Conservation (phyloP, 2,797 vertebrate species). For the Macropus fuliginosus region DNA sequence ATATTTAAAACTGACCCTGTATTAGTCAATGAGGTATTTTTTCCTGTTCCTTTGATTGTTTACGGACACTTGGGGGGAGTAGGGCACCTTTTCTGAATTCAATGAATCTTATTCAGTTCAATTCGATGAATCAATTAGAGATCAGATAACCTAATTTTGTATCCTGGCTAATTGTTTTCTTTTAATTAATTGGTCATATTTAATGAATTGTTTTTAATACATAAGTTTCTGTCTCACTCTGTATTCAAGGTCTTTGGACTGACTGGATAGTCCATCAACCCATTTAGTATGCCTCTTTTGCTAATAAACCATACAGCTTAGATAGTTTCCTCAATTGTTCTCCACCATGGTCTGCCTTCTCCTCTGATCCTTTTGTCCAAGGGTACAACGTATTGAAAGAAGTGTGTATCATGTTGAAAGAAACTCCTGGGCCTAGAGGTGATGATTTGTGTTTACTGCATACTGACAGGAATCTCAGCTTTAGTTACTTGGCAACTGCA, state of each 20-base stretch:
- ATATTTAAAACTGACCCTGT: neutral
- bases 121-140: neutral
- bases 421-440: neutral
- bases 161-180: neutral
- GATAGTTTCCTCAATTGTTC: neutral
- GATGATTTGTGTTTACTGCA: neutral
- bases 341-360: neutral
- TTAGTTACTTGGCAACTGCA: neutral
- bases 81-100: neutral
- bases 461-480: slow-evolving; percentile 26
- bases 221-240: neutral
- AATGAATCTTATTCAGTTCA: too few relatives aligned
- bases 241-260: neutral
- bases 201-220: neutral
- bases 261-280: neutral
- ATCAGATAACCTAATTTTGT: neutral
- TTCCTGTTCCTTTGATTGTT: neutral
- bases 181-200: neutral
- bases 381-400: neutral
- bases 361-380: neutral
- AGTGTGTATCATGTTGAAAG: neutral
- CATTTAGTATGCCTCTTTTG: neutral
- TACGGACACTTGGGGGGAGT: neutral
- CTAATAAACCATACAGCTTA: neutral
- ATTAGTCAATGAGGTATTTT: neutral